phyloP scores from a whole-genome alignment of 2,797 vertebrate genomes.

The Urocyon cinereoargenteus region DNA sequence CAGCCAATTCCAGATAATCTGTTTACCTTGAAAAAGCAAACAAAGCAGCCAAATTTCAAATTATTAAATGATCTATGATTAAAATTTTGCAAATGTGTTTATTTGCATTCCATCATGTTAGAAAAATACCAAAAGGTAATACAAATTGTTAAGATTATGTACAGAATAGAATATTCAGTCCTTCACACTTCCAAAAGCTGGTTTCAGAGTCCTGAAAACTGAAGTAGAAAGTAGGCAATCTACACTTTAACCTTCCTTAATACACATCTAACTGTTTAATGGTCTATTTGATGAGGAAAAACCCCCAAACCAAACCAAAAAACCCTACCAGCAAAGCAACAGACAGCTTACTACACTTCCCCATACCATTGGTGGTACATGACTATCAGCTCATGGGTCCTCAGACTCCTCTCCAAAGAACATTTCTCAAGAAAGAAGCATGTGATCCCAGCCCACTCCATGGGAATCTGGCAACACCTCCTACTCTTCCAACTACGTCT shows the following conservation, averaged over 20 bases:
- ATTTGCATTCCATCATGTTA: not conserved
- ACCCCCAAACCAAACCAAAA: not conserved
- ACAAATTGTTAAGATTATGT: not conserved
- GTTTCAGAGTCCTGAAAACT: not conserved
- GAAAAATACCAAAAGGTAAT: not conserved
- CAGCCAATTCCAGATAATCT: not conserved
- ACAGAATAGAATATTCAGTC: not conserved
- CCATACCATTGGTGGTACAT: no score
- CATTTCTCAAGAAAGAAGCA: not conserved
- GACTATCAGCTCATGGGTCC: not conserved
- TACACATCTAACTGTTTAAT: not conserved
- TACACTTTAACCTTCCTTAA: not conserved
- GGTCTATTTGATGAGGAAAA: not conserved
- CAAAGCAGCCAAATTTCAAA: slow-evolving; percentile 16
- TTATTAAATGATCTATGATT: not conserved
- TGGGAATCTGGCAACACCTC: not conserved
- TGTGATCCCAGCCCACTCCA: not conserved
- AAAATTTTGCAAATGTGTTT: slow-evolving; percentile 10
- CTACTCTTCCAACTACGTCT: no score
- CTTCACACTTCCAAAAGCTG: not conserved
- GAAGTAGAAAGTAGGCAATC: not conserved
- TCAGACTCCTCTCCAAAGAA: not conserved
- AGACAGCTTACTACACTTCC: not conserved
- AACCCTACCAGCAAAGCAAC: not conserved
- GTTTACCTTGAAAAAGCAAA: slow-evolving; percentile 36